Evolutionary conservation across 1,140 invertebrate genomes (phyloP).

Genomic region (Holcopasites calliopsidis): DNA sequence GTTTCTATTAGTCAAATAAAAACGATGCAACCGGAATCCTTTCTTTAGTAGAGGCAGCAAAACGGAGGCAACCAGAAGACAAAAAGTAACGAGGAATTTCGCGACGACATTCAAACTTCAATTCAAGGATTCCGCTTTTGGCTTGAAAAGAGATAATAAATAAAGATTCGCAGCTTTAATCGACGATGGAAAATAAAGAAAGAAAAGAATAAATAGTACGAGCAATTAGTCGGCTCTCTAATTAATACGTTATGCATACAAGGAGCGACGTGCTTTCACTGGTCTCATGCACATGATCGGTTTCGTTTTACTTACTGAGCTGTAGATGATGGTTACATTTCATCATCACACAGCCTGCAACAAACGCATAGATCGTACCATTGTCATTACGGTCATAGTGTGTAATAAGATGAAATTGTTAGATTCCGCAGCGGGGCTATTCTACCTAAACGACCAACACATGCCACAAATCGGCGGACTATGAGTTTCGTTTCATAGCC

Average conservation of each 20-base stretch:
- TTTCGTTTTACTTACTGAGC: conserved; percentile 73
- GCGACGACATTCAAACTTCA: not conserved
- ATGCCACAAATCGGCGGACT: conserved; percentile 36
- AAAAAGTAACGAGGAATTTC: not conserved
- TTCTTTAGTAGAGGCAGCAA: conserved; percentile 2
- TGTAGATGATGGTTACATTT: conserved; percentile 75
- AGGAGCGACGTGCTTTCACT: conserved; percentile 43
- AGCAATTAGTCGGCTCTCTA: conserved; percentile 27
- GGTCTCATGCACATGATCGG: conserved; percentile 46
- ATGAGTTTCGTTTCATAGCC: conserved; percentile 29
- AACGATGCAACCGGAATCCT: not conserved
- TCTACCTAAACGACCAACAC: conserved; percentile 35
- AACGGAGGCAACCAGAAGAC: not conserved
- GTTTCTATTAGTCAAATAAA: not conserved
- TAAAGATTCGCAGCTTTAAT: not conserved
- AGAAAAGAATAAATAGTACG: not conserved
- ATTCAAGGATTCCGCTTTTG: not conserved
- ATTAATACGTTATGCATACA: conserved; percentile 37
- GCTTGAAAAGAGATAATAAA: no score
- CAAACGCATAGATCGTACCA: conserved; percentile 63
- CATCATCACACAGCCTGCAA: conserved; percentile 77
- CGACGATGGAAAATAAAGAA: not conserved
- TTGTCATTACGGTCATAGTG: conserved; percentile 46
- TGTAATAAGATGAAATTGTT: conserved; percentile 37
- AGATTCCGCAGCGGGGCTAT: conserved; percentile 21